These are phyloP conservation scores for Crypturellus tataupa DNA, from an alignment of 2,797 vertebrate species.

Conservation along the genomic window DNA sequence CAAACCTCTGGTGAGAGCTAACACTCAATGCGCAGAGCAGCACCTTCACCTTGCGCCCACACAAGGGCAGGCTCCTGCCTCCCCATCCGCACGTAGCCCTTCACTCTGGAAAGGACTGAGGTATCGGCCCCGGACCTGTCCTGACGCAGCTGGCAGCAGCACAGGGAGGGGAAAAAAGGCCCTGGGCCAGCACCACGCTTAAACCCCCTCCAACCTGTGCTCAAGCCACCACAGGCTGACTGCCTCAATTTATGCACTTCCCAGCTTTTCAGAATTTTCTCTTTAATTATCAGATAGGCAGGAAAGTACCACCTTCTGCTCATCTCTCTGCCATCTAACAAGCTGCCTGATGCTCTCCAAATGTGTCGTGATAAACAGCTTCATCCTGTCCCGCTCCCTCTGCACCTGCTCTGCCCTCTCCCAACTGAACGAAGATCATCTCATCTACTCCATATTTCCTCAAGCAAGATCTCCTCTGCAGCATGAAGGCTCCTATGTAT, in stretches of 20 bases:
- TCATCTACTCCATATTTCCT: neutral
- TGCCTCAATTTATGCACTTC: too few species aligned
- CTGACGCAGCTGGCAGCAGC: neutral
- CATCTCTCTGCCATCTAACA: too few species aligned
- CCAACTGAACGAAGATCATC: too few species aligned
- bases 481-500: too few species aligned
- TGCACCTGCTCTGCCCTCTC: too few species aligned
- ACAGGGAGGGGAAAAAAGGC: neutral
- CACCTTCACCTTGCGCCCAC: neutral
- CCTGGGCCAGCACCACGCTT: neutral
- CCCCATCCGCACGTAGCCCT: rapidly evolving
- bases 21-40: rapidly evolving
- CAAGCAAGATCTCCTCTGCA: neutral
- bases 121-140: neutral
- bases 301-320: too few species aligned
- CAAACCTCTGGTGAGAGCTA: rapidly evolving
- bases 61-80: rapidly evolving
- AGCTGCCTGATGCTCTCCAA: too few species aligned
- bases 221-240: neutral
- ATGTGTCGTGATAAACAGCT: too few species aligned
- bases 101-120: neutral
- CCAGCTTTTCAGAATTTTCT: too few species aligned
- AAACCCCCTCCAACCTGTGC: neutral
- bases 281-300: too few species aligned
- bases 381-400: too few species aligned